Evolutionary conservation across 2,888 invertebrate genomes (phyloP).

Genomic region (Caradrina clavipalpis): DNA sequence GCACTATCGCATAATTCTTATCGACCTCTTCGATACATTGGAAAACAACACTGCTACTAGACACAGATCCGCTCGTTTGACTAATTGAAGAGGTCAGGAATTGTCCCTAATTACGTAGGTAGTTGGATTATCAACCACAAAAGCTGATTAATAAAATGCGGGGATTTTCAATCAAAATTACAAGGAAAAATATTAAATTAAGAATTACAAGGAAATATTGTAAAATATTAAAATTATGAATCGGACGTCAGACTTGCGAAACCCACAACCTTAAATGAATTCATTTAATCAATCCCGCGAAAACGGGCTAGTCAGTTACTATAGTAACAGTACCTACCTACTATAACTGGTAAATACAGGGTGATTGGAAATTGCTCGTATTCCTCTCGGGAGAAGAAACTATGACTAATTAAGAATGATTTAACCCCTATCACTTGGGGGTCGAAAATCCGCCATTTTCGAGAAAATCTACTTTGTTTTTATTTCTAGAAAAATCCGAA

Average conservation of each 20-base stretch:
- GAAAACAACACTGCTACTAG: slow-evolving; percentile 72
- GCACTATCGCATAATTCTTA: slow-evolving; percentile 84
- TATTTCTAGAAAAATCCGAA: no score
- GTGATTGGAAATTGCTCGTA: no score
- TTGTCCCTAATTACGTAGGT: background rate
- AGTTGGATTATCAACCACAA: background rate
- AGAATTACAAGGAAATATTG: background rate
- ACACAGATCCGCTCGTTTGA: slow-evolving; percentile 33
- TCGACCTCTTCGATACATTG: slow-evolving; percentile 85
- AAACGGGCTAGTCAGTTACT: slow-evolving; percentile 4
- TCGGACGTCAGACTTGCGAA: background rate
- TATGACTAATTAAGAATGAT: no score
- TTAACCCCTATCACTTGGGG: no score
- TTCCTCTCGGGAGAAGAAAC: no score
- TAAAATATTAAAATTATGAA: background rate
- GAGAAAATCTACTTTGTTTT: no score
- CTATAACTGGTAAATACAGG: background rate
- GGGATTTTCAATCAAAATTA: background rate
- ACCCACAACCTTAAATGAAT: background rate
- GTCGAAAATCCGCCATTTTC: no score
- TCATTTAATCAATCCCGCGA: background rate
- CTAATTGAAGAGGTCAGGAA: background rate
- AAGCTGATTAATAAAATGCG: slow-evolving; percentile 1
- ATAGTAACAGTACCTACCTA: background rate
- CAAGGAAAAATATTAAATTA: no score